A percentile compares a stretch with the other conserved stretches of the same genome.
Conservation (phyloP, 2,113 vertebrate species). For the Apodemus sylvaticus region DNA sequence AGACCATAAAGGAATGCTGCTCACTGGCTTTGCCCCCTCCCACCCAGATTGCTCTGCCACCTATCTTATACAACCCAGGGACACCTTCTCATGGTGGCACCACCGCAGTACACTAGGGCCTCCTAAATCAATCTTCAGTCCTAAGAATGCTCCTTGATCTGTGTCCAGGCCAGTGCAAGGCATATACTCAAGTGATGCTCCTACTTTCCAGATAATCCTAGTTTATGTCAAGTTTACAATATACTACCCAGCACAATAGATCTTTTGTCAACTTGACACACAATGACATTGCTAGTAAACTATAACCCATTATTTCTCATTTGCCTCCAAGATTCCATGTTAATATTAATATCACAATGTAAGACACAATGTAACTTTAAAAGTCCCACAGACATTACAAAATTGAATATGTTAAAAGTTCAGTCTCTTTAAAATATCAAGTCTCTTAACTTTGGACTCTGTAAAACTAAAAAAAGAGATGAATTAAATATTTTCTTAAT, state of each 20-base stretch:
- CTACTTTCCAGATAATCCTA: background rate
- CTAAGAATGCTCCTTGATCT: background rate
- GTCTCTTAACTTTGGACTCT: background rate
- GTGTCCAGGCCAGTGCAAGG: background rate
- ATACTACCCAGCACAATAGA: background rate
- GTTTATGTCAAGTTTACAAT: background rate
- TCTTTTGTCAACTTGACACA: background rate
- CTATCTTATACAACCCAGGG: background rate
- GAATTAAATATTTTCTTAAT: background rate
- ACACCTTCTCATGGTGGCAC: background rate
- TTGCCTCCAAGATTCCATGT: background rate
- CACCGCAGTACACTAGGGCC: background rate
- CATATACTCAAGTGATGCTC: background rate
- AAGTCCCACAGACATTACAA: background rate
- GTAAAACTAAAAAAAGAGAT: background rate
- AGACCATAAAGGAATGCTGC: background rate
- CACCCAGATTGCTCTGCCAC: background rate
- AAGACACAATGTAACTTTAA: background rate
- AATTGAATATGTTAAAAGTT: background rate
- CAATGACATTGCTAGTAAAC: background rate
- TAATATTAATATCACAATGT: background rate
- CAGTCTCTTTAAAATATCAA: background rate
- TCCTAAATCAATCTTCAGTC: background rate
- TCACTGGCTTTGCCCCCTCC: background rate
- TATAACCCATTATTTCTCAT: background rate